A percentile compares a stretch with the other conserved stretches of the same genome.
Evolutionary conservation across 2,888 invertebrate species (phyloP).

Genomic region (Lasioglossum leucozonium): DNA sequence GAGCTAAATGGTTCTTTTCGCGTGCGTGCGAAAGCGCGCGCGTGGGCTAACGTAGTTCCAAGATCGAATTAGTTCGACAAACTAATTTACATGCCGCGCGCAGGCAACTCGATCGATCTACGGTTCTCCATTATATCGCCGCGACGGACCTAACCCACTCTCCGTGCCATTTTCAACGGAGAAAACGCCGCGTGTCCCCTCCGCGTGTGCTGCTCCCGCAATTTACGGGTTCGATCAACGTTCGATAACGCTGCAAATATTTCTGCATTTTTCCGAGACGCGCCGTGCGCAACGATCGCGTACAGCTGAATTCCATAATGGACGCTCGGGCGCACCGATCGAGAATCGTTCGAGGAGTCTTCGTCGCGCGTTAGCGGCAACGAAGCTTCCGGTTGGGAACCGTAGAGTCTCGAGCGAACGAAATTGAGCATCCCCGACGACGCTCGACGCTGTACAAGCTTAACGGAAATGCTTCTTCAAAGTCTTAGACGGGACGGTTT

Average conservation of each 20-base stretch:
- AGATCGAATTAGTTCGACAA: slow-evolving; percentile 14
- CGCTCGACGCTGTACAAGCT: not conserved
- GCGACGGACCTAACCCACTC: not conserved
- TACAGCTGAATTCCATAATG: not conserved
- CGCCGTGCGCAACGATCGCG: no score
- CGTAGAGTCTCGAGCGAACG: not conserved
- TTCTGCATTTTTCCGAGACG: no score
- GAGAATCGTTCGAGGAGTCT: not conserved
- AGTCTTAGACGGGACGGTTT: not conserved
- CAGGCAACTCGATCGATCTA: slow-evolving; percentile 10
- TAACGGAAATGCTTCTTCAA: not conserved
- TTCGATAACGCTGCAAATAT: no score
- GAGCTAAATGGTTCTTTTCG: not conserved
- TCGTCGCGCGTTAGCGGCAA: not conserved
- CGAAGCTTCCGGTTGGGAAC: not conserved
- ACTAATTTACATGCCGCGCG: slow-evolving; percentile 12
- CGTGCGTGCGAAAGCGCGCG: not conserved
- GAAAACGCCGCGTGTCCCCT: not conserved
- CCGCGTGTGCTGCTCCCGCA: not conserved
- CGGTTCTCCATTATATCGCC: not conserved
- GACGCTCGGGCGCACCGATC: not conserved
- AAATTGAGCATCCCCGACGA: not conserved
- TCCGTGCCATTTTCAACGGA: not conserved
- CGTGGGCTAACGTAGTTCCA: not conserved
- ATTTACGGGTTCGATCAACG: not conserved